Evolutionary conservation across 30 jellyfish, hydroid and myxozoan genomes (phyloP).

Genomic region (Rhopilema esculentum): DNA sequence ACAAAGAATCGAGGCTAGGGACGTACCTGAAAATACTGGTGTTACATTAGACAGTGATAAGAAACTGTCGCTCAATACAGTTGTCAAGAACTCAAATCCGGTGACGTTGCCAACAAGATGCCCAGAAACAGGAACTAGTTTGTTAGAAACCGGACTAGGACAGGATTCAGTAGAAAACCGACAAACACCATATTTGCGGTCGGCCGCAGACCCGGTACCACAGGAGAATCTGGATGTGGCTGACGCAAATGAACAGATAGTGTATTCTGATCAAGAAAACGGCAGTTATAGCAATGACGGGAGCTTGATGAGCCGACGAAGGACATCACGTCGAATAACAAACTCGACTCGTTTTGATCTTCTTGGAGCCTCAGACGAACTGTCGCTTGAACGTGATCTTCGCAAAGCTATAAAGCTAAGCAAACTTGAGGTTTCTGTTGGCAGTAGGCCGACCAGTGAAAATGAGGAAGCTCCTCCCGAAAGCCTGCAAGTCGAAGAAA

Average conservation of each 20-base stretch:
- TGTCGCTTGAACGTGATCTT: constrained; percentile 50
- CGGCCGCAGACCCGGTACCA: not conserved
- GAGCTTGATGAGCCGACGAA: constrained; percentile 22
- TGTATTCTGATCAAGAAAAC: not conserved
- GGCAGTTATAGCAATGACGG: not conserved
- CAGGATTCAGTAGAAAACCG: not conserved
- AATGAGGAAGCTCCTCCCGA: not conserved
- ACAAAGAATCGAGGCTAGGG: not conserved
- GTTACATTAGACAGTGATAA: not conserved
- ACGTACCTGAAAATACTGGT: not conserved
- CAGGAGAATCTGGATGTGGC: not conserved
- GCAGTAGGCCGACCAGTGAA: not conserved
- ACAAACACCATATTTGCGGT: not conserved
- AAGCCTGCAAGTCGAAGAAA: not conserved
- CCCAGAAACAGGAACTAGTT: not conserved
- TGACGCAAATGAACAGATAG: not conserved
- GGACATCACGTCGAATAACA: constrained; percentile 52
- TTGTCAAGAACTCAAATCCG: not conserved
- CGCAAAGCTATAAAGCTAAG: constrained; percentile 57
- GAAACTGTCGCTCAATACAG: not conserved
- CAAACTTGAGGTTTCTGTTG: constrained; percentile 37
- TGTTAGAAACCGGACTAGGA: not conserved
- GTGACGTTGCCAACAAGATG: not conserved
- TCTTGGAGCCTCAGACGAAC: constrained; percentile 45
- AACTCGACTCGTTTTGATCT: constrained; percentile 54